Percentiles rank a stretch among this genome's conserved stretches.
Conservation (phyloP, 2,888 invertebrate species). For the Rhimphoctona megacephalus region DNA sequence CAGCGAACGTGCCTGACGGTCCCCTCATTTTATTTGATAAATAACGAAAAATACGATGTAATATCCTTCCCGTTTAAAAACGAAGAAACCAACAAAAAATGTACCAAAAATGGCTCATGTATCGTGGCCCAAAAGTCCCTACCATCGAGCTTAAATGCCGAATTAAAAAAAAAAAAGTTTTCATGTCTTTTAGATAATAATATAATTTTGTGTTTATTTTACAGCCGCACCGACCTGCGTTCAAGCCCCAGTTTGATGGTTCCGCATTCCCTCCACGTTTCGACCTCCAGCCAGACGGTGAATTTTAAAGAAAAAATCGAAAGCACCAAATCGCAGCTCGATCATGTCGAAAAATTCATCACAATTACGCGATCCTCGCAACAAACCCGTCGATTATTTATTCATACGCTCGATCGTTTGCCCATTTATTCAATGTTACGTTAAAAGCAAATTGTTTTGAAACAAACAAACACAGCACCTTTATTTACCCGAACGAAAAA, state of each 20-base stretch:
- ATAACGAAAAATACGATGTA: conserved; percentile 44
- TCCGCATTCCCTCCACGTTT: conserved; percentile 97
- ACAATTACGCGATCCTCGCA: conserved; percentile 73
- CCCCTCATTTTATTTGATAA: conserved; percentile 24
- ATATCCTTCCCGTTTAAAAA: conserved; percentile 43
- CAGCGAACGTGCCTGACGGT: conserved; percentile 69
- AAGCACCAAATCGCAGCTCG: conserved; percentile 50
- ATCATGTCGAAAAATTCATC: conserved; percentile 59
- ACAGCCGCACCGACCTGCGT: conserved; percentile 92
- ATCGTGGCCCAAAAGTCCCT: conserved; percentile 41
- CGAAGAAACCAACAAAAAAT: conserved; percentile 37
- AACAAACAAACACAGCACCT: not conserved
- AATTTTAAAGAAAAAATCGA: conserved; percentile 88
- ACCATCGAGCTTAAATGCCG: conserved; percentile 27
- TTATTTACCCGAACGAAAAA: conserved; percentile 8
- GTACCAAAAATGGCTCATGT: conserved; percentile 40
- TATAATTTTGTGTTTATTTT: conserved; percentile 75
- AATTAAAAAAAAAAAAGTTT: not conserved
- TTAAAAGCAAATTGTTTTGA: conserved; percentile 11
- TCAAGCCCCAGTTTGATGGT: conserved; percentile 91
- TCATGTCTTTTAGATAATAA: conserved; percentile 23
- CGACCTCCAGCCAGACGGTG: conserved; percentile 95
- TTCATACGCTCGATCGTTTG: conserved; percentile 39
- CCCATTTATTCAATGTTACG: conserved; percentile 37
- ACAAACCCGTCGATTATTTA: conserved; percentile 63